Percentiles rank a stretch among this genome's conserved stretches.
phyloP scores from a whole-genome alignment of 2,797 vertebrate genomes.

The Acipenser ruthenus region DNA sequence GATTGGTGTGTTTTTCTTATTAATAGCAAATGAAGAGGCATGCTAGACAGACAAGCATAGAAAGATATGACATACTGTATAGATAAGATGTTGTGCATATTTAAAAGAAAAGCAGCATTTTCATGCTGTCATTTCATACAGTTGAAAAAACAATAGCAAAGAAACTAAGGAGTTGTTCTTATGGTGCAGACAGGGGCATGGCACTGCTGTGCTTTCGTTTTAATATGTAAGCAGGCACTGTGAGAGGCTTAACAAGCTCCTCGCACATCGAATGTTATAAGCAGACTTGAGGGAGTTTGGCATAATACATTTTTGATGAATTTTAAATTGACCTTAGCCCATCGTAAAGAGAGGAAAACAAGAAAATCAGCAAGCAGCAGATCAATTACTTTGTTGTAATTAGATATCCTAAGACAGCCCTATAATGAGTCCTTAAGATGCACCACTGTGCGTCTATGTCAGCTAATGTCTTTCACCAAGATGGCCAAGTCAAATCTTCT shows the following conservation, averaged over 20 bases:
- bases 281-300: slow-evolving; percentile 23
- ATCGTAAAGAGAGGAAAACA: slow-evolving; percentile 42
- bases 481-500: slow-evolving; percentile 49
- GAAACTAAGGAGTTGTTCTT: too few relatives aligned
- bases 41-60: too few relatives aligned
- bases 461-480: slow-evolving; percentile 41
- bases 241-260: slow-evolving; percentile 41
- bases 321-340: slow-evolving; percentile 56
- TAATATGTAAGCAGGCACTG: slow-evolving; percentile 20
- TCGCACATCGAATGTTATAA: slow-evolving; percentile 40
- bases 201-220: background rate
- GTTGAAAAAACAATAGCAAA: too few relatives aligned
- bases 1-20: too few relatives aligned
- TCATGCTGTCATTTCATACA: too few relatives aligned
- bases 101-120: too few relatives aligned
- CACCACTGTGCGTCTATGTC: slow-evolving; percentile 55
- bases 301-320: slow-evolving; percentile 46
- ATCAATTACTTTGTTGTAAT: slow-evolving; percentile 66
- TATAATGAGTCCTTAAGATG: slow-evolving; percentile 62
- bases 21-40: too few relatives aligned
- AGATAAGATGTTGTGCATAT: too few relatives aligned
- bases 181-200: background rate
- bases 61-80: too few relatives aligned
- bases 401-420: slow-evolving; percentile 39
- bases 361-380: slow-evolving; percentile 45